Evolutionary conservation across 2,113 vertebrate species (phyloP), one percentile per base, ranked within the genome.

Genomic region (Sebastes schlegelii): DNA sequence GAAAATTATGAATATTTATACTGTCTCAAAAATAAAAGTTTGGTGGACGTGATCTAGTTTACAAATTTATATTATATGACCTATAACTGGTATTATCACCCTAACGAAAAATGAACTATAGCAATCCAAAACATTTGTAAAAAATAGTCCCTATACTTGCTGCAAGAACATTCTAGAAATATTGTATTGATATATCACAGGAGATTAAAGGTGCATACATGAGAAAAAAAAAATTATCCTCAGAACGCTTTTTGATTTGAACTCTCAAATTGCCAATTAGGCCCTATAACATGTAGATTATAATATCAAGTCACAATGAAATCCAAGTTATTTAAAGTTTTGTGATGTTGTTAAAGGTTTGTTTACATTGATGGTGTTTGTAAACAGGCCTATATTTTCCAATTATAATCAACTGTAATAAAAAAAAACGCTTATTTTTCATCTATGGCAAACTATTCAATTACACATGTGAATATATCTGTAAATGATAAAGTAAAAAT

Each of bases 1-100:
- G 79, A 83, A 60, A 34, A 84, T 87, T 80, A 80, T 86, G 80
- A 87, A 85, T 89, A 93, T 94, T 94, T 95, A 90, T 92, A 93
- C 89, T 86, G 91, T 93, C 89, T 92, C 75, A 89, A 92, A 91
- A 92, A 91, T 87, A 89, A 90, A 34, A 89, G 92, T 94, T 84
- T 94, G 89, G 91, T 93, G 93, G 95, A 94, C 87, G 94, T 95
- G 92, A 93, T 96, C 93, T 95, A 94, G 94, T 95, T 95, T 94
- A 91, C 90, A 90, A 88, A 93, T 92, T 92, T 94, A 69, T 94
- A 93, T 93, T 89, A 89, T 92, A 94, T 89, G 84, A 93, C 92
- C 82, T 92, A 92, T 92, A 94, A 90, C 89, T 79, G 88, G 92
- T 90, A 92, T 89, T 91, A 85, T 88, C 86, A 92, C 84, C 90